phyloP scores from a whole-genome alignment of 1,140 invertebrate genomes.

The Trachymyrmex septentrionalis region DNA sequence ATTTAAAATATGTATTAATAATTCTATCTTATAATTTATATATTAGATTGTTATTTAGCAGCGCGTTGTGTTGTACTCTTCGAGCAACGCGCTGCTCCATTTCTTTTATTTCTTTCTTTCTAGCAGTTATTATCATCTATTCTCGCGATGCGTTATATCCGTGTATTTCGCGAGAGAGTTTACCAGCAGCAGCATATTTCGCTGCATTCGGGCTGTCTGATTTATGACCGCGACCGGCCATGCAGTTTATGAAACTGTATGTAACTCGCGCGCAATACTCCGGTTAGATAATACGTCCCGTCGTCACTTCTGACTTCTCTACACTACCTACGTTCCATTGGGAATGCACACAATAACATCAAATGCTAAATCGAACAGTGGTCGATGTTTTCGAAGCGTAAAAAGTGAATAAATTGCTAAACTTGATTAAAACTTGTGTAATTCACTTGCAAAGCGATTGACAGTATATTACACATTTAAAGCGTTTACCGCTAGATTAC shows the following conservation, averaged over 20 bases:
- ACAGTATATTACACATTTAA: background rate
- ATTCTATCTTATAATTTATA: background rate
- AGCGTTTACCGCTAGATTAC: background rate
- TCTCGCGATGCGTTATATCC: slow-evolving; percentile 8
- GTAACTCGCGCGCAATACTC: slow-evolving; percentile 23
- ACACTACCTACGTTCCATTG: background rate
- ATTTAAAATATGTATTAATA: background rate
- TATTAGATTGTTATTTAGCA: background rate
- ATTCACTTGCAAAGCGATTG: background rate
- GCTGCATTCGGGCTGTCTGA: slow-evolving; percentile 45
- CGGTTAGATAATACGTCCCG: slow-evolving; percentile 54
- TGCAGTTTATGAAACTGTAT: slow-evolving; percentile 61
- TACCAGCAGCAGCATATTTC: slow-evolving; percentile 24
- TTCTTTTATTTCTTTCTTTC: slow-evolving; percentile 15
- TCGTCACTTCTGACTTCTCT: slow-evolving; percentile 31
- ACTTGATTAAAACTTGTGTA: background rate
- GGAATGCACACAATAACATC: slow-evolving; percentile 12
- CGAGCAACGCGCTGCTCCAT: background rate
- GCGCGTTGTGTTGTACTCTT: background rate
- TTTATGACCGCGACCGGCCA: slow-evolving; percentile 47
- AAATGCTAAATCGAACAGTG: background rate
- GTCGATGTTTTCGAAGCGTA: background rate
- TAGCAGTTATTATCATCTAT: slow-evolving; percentile 50
- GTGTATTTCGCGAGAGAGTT: slow-evolving; percentile 18
- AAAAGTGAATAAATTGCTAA: background rate